Base-by-base conservation (phyloP, 2,888 invertebrate species). In the Leuctra nigra region DNA sequence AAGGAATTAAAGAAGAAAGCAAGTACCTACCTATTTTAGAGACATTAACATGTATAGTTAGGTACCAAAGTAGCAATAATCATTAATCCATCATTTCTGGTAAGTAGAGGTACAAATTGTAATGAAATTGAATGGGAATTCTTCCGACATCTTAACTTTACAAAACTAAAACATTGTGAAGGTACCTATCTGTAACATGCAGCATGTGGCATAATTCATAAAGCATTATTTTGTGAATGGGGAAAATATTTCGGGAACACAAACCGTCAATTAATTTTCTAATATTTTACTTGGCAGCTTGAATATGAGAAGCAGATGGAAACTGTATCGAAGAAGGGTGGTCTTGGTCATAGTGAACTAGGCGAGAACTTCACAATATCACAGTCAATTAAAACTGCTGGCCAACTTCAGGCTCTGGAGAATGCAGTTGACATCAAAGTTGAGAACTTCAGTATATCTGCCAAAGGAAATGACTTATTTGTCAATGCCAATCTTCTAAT, bases 381-480 rank as follows among this genome's bases (percentile, higher is more conserved):
- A 3, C 85, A 85, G 67, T 88, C 87, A 55, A 79, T 77, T 79
- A 83, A 64, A 81, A 84, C 76, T 33, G 74, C 73, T 53, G 73
- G 73, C 48, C 86, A 90, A 68, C 80, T 86, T 73, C 83, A 84
- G 38, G 86, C 88, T 33, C 68, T 91, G 64, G 97, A 98, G 69
- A 89, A 93, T 70, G 95, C 97, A 1, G 89, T 94, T 11, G 98
- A 98, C 71, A 98, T 99, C 53, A 98, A 98, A 79, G 91, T 96
- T 14, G 98, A 99, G 68, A 96, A 94, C 72, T 99, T 99, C 70
- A 94, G 94, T 58, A 99, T 99, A 64, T 84, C 93, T 18, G 99
- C 99, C 0, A 91, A 94, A 72, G 99, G 99, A 56, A 94, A 99
- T 67, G 94, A 97, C 69, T 77, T 99, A 46, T 98, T 99, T 72